These are phyloP conservation scores for Elephas maximus DNA, from an alignment of 2,113 vertebrate genomes.

Conservation along the genomic window DNA sequence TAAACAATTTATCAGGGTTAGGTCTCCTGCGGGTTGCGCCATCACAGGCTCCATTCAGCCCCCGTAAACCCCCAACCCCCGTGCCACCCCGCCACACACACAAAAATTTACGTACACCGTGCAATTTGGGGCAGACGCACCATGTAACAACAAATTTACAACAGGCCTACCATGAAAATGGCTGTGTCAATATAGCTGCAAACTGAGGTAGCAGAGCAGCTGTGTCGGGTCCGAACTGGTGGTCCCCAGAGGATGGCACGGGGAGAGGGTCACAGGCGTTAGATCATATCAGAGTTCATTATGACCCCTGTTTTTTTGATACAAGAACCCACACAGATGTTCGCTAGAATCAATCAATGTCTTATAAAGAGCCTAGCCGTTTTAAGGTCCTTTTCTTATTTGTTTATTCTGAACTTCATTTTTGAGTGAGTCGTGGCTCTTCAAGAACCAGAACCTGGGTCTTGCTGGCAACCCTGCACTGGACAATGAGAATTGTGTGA, in stretches of 20 bases:
- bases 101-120: slow-evolving; percentile 93
- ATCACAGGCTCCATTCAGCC: slow-evolving; percentile 91
- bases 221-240: slow-evolving; percentile 86
- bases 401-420: neutral
- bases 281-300: slow-evolving; percentile 79
- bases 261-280: slow-evolving; percentile 62
- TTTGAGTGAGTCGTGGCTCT: neutral
- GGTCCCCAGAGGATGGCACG: slow-evolving; percentile 78
- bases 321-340: neutral
- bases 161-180: slow-evolving; percentile 94
- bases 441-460: neutral
- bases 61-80: slow-evolving; percentile 86
- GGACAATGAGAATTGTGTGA: neutral
- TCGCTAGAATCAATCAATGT: neutral
- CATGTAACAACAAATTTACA: slow-evolving; percentile 96
- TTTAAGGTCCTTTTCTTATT: neutral
- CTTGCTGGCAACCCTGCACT: neutral
- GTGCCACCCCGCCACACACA: slow-evolving; percentile 87
- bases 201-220: slow-evolving; percentile 89
- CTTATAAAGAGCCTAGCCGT: neutral
- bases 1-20: slow-evolving; percentile 95
- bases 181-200: slow-evolving; percentile 93
- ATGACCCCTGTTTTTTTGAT: slow-evolving; percentile 43
- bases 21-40: slow-evolving; percentile 91
- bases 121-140: slow-evolving; percentile 93